These are phyloP conservation scores for Actenoides hombroni DNA, from an alignment of 2,113 vertebrate species.

Conservation along the genomic window DNA sequence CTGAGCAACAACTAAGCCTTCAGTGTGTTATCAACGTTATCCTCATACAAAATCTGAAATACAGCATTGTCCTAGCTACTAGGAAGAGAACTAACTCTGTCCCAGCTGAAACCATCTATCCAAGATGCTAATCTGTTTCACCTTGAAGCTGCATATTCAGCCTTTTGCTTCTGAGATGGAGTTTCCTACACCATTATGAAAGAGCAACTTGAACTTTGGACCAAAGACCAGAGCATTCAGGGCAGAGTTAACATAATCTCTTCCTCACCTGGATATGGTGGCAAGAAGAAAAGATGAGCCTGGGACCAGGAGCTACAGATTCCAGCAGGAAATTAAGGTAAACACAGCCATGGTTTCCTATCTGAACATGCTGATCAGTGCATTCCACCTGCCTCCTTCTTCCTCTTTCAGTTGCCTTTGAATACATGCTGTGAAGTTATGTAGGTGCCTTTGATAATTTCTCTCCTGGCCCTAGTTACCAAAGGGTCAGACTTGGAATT, in stretches of 20 bases:
- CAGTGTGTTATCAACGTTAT: background rate
- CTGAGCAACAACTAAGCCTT: too few species aligned
- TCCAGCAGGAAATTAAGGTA: background rate
- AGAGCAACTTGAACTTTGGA: background rate
- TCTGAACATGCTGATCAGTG: background rate
- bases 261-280: background rate
- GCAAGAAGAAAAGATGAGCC: background rate
- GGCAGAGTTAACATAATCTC: background rate
- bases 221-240: background rate
- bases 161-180: background rate
- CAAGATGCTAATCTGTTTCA: background rate
- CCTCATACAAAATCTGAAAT: background rate
- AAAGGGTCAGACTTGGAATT: background rate
- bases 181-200: background rate
- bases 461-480: background rate
- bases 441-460: background rate
- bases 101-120: background rate
- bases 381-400: background rate
- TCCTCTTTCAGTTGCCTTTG: background rate
- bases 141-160: background rate
- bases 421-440: background rate
- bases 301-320: background rate
- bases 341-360: background rate
- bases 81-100: background rate
- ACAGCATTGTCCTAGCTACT: background rate